Evolutionary conservation across 2,888 invertebrate species (phyloP).

Genomic region (Eilema griseolum): DNA sequence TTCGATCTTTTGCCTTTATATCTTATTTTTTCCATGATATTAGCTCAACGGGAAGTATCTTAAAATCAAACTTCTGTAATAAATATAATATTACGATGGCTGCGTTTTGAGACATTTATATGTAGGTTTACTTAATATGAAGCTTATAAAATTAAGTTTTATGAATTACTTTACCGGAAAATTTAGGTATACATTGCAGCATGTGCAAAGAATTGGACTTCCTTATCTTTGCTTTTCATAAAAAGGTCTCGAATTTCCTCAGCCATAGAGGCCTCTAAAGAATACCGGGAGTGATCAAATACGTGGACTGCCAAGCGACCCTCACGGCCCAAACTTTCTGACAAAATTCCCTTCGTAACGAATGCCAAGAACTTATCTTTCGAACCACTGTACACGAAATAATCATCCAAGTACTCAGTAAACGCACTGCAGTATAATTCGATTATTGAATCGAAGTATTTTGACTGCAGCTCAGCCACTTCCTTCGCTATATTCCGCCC

Average conservation of each 20-base stretch:
- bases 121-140: background rate
- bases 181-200: background rate
- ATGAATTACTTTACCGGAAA: background rate
- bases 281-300: background rate
- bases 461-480: slow-evolving; percentile 50
- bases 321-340: slow-evolving; percentile 26
- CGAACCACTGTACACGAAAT: slow-evolving; percentile 19
- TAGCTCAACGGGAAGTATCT: too few relatives aligned
- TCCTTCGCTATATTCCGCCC: slow-evolving; percentile 63
- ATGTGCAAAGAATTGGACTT: slow-evolving; percentile 13
- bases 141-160: background rate
- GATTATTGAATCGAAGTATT: slow-evolving; percentile 63
- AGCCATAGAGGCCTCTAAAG: slow-evolving; percentile 3
- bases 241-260: slow-evolving; percentile 8
- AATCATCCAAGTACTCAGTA: slow-evolving; percentile 40
- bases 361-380: slow-evolving; percentile 22
- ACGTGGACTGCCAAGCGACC: slow-evolving; percentile 37
- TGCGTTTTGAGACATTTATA: too few relatives aligned
- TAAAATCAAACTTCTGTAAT: too few relatives aligned
- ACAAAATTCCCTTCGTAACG: slow-evolving; percentile 31
- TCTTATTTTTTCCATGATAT: too few relatives aligned
- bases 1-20: too few relatives aligned
- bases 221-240: slow-evolving; percentile 15
- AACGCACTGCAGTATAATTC: slow-evolving; percentile 57
- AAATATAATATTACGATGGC: too few relatives aligned